Evolutionary conservation across 2,797 vertebrate species (phyloP), one percentile per base, ranked within the genome.

Genomic region (Falco peregrinus): DNA sequence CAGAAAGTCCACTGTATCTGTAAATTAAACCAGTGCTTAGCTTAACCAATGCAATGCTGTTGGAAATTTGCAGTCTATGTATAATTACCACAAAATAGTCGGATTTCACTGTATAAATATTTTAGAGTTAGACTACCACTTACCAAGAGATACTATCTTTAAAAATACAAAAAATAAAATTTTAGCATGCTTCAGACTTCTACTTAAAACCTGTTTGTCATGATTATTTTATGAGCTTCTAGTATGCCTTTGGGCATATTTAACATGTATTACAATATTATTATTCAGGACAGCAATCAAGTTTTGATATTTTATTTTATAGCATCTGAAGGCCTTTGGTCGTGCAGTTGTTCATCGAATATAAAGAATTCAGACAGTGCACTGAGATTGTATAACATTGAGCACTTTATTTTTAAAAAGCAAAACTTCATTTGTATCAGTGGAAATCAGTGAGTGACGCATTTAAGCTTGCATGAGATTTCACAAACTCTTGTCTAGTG

Each of bases 251-350:
- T 54, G 35, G 50, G 53, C 11, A 29, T 88, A 50, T 24, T 68
- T 82, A 84, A 79, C 63, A 45, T 70, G 22, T 63, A 33, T 87
- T 74, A 41, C 9, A 50, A 17, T 73, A 57, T 45, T 61, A 57
- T 65, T 71, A 87, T 86, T 89, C 63, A 57, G 33, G 24, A 69
- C 25, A 90, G 56, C 65, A 78, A 13, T 77, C 9, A 59, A 48
- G 19, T 84, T 88, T 95, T 84, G 53, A 60, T 89, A 86, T 61
- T 93, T 87, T 51, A 59, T 85, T 87, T 87, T 24, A 24, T 63
- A 41, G 17, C 3, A 4, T 60, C 51, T 79, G n/a, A 83, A 89
- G 60, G 77, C 31, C 84, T 95, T 84, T 6, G 4, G 60, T 92
- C 39, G 60, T 85, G 21, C 33, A 69, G 2, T 84, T 75, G 18